Conservation (phyloP, 1,140 invertebrate genomes). For the Wiebesia pumilae region DNA sequence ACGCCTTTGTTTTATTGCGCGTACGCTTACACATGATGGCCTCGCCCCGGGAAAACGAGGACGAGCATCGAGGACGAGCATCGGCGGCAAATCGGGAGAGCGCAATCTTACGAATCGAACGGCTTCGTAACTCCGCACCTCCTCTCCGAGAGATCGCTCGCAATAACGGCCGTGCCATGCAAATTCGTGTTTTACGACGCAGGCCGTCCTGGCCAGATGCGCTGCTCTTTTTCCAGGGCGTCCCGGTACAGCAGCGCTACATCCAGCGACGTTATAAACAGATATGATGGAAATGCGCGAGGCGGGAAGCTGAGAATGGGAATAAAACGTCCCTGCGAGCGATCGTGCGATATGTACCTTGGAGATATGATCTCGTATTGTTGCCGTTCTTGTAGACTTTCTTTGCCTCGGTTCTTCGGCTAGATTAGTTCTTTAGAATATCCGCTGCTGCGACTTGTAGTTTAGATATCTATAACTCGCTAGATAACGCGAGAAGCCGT, state of each 20-base stretch:
- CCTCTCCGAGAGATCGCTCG: not conserved
- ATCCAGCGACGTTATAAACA: conserved; percentile 33
- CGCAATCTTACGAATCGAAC: conserved; percentile 31
- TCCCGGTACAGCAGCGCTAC: not conserved
- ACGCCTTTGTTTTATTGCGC: not conserved
- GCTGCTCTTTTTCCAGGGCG: conserved; percentile 22
- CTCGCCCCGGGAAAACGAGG: not conserved
- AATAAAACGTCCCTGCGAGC: not conserved
- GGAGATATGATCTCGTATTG: conserved; percentile 24
- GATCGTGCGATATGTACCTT: not conserved
- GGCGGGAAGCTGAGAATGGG: not conserved
- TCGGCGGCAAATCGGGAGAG: not conserved
- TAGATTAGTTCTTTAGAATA: not conserved
- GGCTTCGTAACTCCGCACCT: not conserved
- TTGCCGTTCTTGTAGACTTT: conserved; percentile 9
- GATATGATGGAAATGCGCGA: conserved; percentile 43
- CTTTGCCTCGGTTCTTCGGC: not conserved
- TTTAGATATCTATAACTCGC: not conserved
- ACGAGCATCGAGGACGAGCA: not conserved
- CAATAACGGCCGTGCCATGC: conserved; percentile 29
- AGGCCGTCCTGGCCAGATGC: conserved; percentile 32
- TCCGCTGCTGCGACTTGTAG: not conserved
- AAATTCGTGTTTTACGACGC: conserved; percentile 48
- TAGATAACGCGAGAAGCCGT: not conserved
- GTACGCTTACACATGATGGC: not conserved